Conservation (phyloP, 2,797 vertebrate species). For the Coluber constrictor region DNA sequence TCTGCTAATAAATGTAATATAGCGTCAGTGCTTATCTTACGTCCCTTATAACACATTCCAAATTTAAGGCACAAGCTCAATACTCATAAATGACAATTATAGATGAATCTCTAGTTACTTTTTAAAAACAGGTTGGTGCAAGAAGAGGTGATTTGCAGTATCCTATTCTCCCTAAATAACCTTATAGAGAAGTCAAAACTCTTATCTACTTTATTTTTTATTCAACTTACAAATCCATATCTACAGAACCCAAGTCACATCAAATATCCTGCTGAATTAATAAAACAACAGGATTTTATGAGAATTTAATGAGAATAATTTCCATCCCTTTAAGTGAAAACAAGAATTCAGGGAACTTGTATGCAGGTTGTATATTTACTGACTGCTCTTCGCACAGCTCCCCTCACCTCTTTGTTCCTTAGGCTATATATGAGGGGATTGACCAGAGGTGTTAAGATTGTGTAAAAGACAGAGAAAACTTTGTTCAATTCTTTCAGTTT, state of each 20-base stretch:
- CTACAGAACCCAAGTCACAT: no score
- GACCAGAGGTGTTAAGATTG: slow-evolving; percentile 41
- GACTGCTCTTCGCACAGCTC: slow-evolving; percentile 25
- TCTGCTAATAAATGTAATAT: neutral
- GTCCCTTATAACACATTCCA: neutral
- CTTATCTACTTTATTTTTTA: neutral
- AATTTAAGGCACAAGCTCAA: neutral
- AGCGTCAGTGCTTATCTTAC: neutral
- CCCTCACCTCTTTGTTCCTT: slow-evolving; percentile 51
- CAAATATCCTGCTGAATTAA: neutral
- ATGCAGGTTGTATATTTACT: neutral
- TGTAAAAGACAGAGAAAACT: slow-evolving; percentile 44
- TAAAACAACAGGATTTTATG: neutral
- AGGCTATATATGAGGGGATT: slow-evolving; percentile 57
- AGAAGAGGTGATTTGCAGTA: neutral
- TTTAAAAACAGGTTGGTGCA: neutral
- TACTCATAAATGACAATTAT: neutral
- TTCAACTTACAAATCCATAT: neutral
- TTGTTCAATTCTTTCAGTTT: slow-evolving; percentile 36
- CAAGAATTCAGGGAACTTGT: neutral
- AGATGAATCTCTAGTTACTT: neutral
- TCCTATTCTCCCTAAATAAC: neutral
- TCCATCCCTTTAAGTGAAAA: neutral
- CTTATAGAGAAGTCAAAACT: neutral
- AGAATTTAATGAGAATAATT: neutral